phyloP scores from a whole-genome alignment of 35 echinoderm and acorn worm species.

The Lytechinus variegatus region DNA sequence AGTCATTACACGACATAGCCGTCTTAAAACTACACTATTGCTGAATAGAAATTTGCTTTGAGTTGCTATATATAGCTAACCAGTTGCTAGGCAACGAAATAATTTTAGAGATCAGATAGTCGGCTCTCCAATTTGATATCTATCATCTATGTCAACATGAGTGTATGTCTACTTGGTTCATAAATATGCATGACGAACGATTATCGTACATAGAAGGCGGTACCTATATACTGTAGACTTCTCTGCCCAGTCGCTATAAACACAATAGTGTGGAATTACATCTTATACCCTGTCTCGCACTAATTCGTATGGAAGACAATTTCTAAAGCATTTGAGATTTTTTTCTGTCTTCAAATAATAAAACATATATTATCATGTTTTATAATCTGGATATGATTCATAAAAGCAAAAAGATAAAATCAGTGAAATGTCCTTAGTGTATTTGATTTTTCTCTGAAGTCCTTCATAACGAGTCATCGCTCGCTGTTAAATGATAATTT shows the following conservation, averaged over 20 bases:
- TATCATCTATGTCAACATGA: background rate
- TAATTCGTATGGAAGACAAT: too few relatives aligned
- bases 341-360: too few relatives aligned
- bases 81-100: background rate
- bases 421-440: background rate
- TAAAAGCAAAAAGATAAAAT: background rate
- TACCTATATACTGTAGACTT: background rate
- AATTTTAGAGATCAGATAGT: conserved; percentile 27
- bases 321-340: too few relatives aligned
- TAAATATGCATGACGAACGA: background rate
- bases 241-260: background rate
- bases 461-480: too few relatives aligned
- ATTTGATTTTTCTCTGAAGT: too few relatives aligned
- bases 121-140: conserved; percentile 19
- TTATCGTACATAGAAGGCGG: background rate
- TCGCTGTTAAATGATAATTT: too few relatives aligned
- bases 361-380: too few relatives aligned
- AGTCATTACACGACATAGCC: background rate
- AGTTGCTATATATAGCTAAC: background rate
- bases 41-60: background rate
- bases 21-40: background rate
- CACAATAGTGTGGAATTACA: background rate
- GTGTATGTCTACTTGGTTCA: background rate
- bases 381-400: background rate
- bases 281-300: background rate